Evolutionary conservation across 2,888 invertebrate species (phyloP).

Genomic region (Melipona beecheii): DNA sequence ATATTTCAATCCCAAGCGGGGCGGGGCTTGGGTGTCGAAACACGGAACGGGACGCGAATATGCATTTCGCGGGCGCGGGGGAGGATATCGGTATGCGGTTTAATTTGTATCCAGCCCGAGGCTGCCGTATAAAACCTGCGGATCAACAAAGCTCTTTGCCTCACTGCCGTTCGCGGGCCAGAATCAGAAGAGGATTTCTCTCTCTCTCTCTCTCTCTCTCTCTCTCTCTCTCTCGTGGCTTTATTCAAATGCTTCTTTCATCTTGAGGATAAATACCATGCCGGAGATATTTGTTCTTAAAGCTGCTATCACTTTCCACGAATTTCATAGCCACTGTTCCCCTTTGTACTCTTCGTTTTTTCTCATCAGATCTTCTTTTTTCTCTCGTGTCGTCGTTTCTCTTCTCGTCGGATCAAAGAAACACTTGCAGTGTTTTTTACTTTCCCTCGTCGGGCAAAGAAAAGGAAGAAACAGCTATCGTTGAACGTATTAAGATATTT

Average conservation of each 20-base stretch:
- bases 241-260: constrained; percentile 51
- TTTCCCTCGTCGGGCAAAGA: too few species aligned
- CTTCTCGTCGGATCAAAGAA: too few species aligned
- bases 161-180: constrained; percentile 33
- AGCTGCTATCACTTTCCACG: not conserved
- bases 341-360: not conserved
- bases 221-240: constrained; percentile 24
- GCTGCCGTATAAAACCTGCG: constrained; percentile 43
- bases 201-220: not conserved
- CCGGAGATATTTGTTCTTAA: constrained; percentile 16
- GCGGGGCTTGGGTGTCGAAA: not conserved
- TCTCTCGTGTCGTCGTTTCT: not conserved
- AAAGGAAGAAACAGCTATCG: too few species aligned
- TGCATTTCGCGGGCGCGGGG: not conserved
- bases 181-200: constrained; percentile 21
- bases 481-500: too few species aligned
- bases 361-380: not conserved
- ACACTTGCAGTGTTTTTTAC: not conserved
- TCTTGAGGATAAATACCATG: constrained; percentile 24
- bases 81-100: constrained; percentile 50
- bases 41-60: constrained; percentile 17
- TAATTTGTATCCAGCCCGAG: constrained; percentile 54
- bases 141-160: constrained; percentile 53
- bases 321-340: not conserved
- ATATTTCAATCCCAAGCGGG: not conserved